Conservation (phyloP, 2,888 invertebrate species). For the Leptura quadrifasciata region DNA sequence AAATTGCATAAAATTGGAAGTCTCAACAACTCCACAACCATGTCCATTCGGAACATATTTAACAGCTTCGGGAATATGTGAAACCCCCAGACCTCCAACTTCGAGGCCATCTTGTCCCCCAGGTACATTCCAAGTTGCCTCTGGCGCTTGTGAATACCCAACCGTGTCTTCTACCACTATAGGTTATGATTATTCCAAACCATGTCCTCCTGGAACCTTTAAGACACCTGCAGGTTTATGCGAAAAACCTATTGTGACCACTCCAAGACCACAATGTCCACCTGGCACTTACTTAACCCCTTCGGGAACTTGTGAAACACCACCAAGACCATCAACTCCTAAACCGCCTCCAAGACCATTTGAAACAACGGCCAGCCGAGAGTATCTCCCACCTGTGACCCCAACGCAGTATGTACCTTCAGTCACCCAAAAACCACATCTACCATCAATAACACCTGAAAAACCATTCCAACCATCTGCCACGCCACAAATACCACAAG, state of each 20-base stretch:
- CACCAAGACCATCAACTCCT: conserved; percentile 44
- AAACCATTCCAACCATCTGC: conserved; percentile 56
- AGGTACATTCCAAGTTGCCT: conserved; percentile 36
- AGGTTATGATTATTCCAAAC: conserved; percentile 23
- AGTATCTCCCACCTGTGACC: conserved; percentile 59
- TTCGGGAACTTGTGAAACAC: conserved; percentile 53
- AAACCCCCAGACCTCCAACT: conserved; percentile 26
- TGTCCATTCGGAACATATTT: conserved; percentile 44
- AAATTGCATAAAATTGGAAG: conserved; percentile 36
- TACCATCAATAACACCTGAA: conserved; percentile 53
- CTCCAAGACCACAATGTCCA: conserved; percentile 53
- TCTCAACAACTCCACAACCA: conserved; percentile 43
- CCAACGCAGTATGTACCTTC: conserved; percentile 62
- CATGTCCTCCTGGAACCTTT: conserved; percentile 58
- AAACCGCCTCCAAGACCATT: conserved; percentile 45
- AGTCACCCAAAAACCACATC: conserved; percentile 56
- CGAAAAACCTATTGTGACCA: conserved; percentile 46
- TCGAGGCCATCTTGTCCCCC: conserved; percentile 46
- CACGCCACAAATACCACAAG: conserved; percentile 55
- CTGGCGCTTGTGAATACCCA: conserved; percentile 39
- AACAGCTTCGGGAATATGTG: conserved; percentile 8
- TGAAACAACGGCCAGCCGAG: conserved; percentile 51
- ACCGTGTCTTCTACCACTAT: conserved; percentile 13
- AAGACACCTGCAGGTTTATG: conserved; percentile 56
- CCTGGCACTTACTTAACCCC: conserved; percentile 49